Evolutionary conservation across 2,113 vertebrate genomes (phyloP).

Genomic region (Anarhynchus alexandrinus): DNA sequence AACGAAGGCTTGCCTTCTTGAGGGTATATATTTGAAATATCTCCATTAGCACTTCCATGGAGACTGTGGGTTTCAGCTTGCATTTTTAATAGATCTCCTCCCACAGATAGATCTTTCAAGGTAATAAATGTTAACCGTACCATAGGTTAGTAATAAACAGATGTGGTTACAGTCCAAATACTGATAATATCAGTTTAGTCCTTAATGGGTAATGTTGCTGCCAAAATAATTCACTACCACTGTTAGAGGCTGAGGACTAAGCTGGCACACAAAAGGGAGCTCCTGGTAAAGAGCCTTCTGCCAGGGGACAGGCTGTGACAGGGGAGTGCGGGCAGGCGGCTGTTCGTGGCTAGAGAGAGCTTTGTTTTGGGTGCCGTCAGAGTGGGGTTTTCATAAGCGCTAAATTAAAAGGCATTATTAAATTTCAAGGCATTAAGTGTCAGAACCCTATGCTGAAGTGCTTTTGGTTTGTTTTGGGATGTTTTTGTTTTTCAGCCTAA

Average conservation of each 20-base stretch:
- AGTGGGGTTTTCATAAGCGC: background rate
- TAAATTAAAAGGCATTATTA: background rate
- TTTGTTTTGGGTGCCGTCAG: background rate
- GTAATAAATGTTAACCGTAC: conserved; percentile 23
- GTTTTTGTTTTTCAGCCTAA: background rate
- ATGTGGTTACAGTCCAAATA: background rate
- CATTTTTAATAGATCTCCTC: background rate
- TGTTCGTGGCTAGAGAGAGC: background rate
- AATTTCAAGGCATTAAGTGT: background rate
- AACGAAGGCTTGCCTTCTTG: background rate
- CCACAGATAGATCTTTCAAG: background rate
- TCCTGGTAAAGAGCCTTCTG: background rate
- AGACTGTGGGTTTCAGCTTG: conserved; percentile 10
- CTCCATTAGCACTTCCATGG: conserved; percentile 12
- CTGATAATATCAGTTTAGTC: background rate
- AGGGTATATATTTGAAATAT: conserved; percentile 7
- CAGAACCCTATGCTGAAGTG: background rate
- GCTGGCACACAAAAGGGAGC: background rate
- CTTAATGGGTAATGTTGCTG: background rate
- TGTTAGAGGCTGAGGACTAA: background rate
- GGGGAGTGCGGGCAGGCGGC: background rate
- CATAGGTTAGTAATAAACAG: background rate
- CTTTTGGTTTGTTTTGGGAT: background rate
- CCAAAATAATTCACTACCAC: background rate
- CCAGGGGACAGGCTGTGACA: background rate